Evolutionary conservation across 2,888 invertebrate species (phyloP), one percentile per base, ranked within the genome.

Genomic region (Sarcophaga carnaria): DNA sequence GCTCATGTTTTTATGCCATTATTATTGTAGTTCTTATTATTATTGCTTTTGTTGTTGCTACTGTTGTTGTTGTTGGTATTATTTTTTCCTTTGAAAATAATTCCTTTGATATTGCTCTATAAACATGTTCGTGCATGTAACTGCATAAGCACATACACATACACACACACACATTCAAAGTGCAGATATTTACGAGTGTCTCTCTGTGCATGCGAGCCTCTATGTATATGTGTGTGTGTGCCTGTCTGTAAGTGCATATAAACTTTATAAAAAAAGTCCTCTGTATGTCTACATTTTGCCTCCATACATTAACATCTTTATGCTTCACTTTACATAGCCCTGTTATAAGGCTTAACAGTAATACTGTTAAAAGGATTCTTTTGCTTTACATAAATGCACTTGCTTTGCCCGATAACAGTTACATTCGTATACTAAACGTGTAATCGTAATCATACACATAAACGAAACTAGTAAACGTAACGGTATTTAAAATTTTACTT

Each of bases 361-460:
- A 71, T 62, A 14, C 74, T 87, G 87, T 87, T 87, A 84, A 81
- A 66, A 45, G 66, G 62, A 83, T 17, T 47, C 17, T 17, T 79
- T 84, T 87, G 6, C 37, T 37, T 37, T 87, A 87, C 87, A 87
- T 87, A 87, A 87, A 87, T 87, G 87, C 84, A 87, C 87, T 84
- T 47, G 75, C 81, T 67, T 69, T 79, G 70, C 62, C 60, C 75
- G 81, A 75, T 84, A 81, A 84, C 78, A 87, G 70, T 87, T 87
- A 87, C 87, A 87, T 87, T 87, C 87, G 87, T 84, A 79, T 78
- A 81, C 66, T 76, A 80, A 78, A 81, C 87, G 87, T 87, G 87
- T 79, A 81, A 80, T 80, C 71, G 83, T 67, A 25, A 77, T 64
- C 86, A 83, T 80, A 80, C 71, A 79, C 75, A 69, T 60, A 49